Conservation (phyloP, 2,888 invertebrate genomes). For the Chrysomela aeneicollis region DNA sequence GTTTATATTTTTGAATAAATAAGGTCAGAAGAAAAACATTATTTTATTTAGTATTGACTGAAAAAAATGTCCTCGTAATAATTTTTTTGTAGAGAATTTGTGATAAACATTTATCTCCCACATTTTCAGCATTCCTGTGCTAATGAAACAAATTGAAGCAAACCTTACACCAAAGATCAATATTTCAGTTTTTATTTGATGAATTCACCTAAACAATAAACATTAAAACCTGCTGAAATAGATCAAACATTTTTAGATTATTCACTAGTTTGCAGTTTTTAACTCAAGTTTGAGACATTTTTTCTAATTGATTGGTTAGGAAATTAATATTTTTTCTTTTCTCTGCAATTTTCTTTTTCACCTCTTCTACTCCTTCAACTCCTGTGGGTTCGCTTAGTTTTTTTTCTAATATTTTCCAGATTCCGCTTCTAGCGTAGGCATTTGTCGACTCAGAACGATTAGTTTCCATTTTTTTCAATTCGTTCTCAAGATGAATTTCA, state of each 20-base stretch:
- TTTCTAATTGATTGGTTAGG: slow-evolving; percentile 5
- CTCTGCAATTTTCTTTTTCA: slow-evolving; percentile 2
- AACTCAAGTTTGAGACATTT: slow-evolving; percentile 17
- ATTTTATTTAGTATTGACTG: slow-evolving; percentile 7
- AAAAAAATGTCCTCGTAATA: no score
- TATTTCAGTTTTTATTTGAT: no score
- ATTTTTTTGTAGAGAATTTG: not conserved
- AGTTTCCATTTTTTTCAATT: not conserved
- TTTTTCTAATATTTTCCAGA: not conserved
- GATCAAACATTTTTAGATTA: no score
- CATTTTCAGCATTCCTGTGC: no score
- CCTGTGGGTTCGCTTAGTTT: not conserved
- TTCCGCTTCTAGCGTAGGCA: not conserved
- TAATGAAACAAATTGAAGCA: no score
- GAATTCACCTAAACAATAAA: no score
- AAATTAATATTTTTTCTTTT: slow-evolving; percentile 9
- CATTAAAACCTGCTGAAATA: no score
- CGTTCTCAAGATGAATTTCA: slow-evolving; percentile 11
- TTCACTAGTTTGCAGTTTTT: no score
- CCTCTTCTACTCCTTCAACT: not conserved
- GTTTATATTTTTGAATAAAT: no score
- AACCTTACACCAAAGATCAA: no score
- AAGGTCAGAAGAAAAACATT: not conserved
- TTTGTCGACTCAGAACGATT: not conserved
- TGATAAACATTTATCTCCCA: no score